Evolutionary conservation across 1,140 invertebrate genomes (phyloP).

Genomic region (Yoshiicerus persimilis): DNA sequence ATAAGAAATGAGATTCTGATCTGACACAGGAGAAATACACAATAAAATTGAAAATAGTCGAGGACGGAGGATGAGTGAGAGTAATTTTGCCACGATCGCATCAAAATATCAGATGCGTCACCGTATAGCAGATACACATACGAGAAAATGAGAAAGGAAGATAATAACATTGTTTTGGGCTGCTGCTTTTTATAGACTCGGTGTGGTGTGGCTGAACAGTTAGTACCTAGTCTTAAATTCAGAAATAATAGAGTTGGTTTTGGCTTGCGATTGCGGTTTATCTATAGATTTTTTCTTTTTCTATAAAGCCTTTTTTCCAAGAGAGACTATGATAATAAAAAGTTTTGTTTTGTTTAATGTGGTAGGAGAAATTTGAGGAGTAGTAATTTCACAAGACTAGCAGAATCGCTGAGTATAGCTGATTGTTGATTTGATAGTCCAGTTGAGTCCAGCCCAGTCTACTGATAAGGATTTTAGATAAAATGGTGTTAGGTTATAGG

Average conservation of each 20-base stretch:
- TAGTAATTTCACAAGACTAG: not conserved
- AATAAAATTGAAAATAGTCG: not conserved
- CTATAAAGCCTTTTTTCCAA: not conserved
- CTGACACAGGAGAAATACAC: not conserved
- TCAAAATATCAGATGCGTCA: not conserved
- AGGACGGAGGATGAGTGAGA: not conserved
- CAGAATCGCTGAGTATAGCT: not conserved
- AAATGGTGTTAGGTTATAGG: constrained; percentile 4
- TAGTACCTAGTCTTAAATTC: not conserved
- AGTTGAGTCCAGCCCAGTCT: not conserved
- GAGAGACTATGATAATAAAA: not conserved
- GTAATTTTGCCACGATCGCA: not conserved
- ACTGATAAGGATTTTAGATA: not conserved
- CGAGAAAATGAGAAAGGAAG: not conserved
- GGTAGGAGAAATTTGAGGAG: no score
- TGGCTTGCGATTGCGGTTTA: constrained; percentile 14
- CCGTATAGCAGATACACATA: not conserved
- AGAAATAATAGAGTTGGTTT: not conserved
- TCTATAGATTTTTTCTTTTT: not conserved
- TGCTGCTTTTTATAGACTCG: not conserved
- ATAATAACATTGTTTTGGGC: not conserved
- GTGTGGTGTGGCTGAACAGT: not conserved
- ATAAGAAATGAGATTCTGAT: not conserved
- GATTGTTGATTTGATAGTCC: not conserved
- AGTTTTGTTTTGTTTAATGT: not conserved